A percentile compares a stretch with the other conserved stretches of the same genome.
These are phyloP conservation scores for Peucedramus taeniatus DNA, from an alignment of 2,113 vertebrate species.

Conservation along the genomic window DNA sequence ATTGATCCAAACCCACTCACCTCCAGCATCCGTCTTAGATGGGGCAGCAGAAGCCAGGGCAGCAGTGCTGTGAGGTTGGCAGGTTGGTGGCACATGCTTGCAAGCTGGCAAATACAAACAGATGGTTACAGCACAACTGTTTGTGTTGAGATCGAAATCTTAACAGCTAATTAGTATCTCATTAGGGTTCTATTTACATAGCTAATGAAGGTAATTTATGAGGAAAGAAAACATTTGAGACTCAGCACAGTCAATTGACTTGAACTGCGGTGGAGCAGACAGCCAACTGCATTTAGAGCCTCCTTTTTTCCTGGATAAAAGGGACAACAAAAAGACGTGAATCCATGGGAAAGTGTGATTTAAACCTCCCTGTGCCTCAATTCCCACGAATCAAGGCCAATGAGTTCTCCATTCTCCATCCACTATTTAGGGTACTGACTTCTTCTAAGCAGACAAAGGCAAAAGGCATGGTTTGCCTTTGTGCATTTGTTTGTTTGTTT, in stretches of 20 bases:
- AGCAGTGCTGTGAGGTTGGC: not conserved
- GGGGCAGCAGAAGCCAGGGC: not conserved
- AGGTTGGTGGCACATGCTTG: not conserved
- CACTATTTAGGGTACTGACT: not conserved
- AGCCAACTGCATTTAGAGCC: not conserved
- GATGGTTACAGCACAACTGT: not conserved
- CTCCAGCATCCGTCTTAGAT: accelerated
- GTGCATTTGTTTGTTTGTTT: not conserved
- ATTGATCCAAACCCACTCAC: not conserved
- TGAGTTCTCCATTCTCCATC: not conserved
- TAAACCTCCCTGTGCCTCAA: not conserved
- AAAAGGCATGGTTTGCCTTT: not conserved
- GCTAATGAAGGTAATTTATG: conserved; percentile 20
- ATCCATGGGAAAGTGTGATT: not conserved
- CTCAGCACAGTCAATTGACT: not conserved
- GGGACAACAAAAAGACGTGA: not conserved
- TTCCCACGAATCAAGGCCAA: not conserved
- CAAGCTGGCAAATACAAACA: not conserved
- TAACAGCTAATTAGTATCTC: conserved; percentile 28
- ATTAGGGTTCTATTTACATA: conserved; percentile 19
- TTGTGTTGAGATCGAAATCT: conserved; percentile 29
- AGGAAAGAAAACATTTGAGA: not conserved
- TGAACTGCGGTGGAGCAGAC: not conserved
- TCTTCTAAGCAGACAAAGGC: not conserved
- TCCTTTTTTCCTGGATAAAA: not conserved